A percentile compares a stretch with the other conserved stretches of the same genome.
These are phyloP conservation scores for Ips nitidus DNA, from an alignment of 1,140 invertebrate species.

Conservation along the genomic window DNA sequence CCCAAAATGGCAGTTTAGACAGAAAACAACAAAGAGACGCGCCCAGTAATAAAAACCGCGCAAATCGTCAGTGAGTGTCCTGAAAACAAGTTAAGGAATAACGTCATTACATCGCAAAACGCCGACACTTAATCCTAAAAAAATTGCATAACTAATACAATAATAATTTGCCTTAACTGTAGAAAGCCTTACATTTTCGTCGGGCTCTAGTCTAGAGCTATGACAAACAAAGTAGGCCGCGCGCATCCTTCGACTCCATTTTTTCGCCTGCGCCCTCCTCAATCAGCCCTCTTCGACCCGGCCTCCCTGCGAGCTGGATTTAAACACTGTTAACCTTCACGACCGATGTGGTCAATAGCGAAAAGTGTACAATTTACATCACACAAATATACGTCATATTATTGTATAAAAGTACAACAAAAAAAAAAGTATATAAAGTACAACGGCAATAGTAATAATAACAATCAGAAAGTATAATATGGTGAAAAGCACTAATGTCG, in stretches of 20 bases:
- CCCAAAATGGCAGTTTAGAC: too few relatives aligned
- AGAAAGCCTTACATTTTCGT: conserved; percentile 33
- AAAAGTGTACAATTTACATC: neutral
- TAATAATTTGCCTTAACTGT: conserved; percentile 14
- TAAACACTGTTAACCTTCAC: neutral
- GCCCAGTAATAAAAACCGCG: too few relatives aligned
- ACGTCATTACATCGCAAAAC: too few relatives aligned
- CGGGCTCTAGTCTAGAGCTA: conserved; percentile 8
- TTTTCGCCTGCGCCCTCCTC: neutral
- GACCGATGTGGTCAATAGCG: too few relatives aligned
- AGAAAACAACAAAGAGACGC: too few relatives aligned
- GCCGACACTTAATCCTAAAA: too few relatives aligned
- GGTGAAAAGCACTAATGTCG: conserved; percentile 16
- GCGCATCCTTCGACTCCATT: neutral
- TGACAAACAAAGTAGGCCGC: conserved; percentile 17
- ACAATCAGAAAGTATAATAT: neutral
- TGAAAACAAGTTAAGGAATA: too few relatives aligned
- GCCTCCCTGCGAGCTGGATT: neutral
- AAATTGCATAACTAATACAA: neutral
- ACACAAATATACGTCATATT: conserved; percentile 4
- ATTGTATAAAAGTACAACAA: neutral
- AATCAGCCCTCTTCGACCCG: neutral
- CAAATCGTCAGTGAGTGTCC: too few relatives aligned
- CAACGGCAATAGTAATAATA: neutral
- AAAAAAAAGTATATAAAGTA: neutral